Base-by-base conservation (phyloP, 2,888 invertebrate species). In the Tipula lateralis region DNA sequence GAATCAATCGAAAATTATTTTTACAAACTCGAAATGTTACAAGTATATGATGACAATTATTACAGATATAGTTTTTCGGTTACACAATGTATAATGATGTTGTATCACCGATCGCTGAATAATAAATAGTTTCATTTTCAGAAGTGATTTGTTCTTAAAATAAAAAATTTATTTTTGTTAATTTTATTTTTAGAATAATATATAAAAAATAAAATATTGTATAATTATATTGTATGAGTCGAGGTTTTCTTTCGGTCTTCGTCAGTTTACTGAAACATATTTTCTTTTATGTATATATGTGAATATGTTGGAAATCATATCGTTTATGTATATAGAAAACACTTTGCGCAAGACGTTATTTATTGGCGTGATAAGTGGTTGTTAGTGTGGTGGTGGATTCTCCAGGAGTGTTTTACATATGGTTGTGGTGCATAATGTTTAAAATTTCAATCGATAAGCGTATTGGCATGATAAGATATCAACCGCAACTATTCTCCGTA, bases 71-170 rank as follows among this genome's bases (percentile, higher is more conserved):
- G 44, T 66, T 66, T 24, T 24, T 66, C 13, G 13, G 24, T 24
- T 66, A 66, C 66, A 66, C 66, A 66, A 66, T 24, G 1, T 4
- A 44, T 13, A 66, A 66, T 9, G 24, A 44, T 44, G 44, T 44
- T 66, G 24, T 66, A 66, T 66, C 44, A 44, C 44, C 12, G 44
- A 44, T 16, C 44, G 44, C n/a, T 66, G 66, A 19, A 24, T 19
- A 66, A 66, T 66, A 66, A 66, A 66, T 66, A 66, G 24, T 66
- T 66, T 66, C 24, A 9, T 19, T 66, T 66, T 66, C 66, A 66
- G 66, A 66, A 66, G 66, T 9, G 66, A 66, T 66, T 66, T 66
- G 66, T 66, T 66, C 66, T 66, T 66, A 66, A 66, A 66, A 66
- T 66, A 66, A 3, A 66, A 66, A 24, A 66, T 12, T 50, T 50